phyloP scores from a whole-genome alignment of 64 coral and sea anemone species.

The Astreopora myriophthalma region DNA sequence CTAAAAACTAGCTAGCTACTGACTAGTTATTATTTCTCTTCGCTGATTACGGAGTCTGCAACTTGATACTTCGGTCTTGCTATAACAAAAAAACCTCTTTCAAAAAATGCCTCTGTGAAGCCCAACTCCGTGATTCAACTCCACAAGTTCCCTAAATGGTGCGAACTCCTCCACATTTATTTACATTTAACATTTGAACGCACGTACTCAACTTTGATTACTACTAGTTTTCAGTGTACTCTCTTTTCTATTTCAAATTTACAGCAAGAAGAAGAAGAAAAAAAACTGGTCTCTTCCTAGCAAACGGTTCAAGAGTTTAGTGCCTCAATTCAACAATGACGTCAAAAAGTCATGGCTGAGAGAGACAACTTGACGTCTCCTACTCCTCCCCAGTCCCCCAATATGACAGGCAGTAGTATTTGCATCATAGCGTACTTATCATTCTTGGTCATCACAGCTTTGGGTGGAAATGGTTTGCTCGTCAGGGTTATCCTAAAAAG shows the following conservation, averaged over 20 bases:
- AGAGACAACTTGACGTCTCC: neutral
- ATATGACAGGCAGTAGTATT: slow-evolving; percentile 54
- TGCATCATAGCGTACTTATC: slow-evolving; percentile 77
- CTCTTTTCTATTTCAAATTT: neutral
- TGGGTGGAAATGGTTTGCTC: slow-evolving; percentile 80
- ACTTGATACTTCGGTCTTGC: too few relatives aligned
- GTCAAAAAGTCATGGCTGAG: neutral
- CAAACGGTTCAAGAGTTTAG: neutral
- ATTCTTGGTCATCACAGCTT: slow-evolving; percentile 72
- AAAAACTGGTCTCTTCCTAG: neutral
- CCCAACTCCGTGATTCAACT: too few relatives aligned
- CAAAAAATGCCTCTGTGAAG: too few relatives aligned
- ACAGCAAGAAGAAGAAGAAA: neutral
- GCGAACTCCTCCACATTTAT: too few relatives aligned
- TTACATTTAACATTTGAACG: too few relatives aligned
- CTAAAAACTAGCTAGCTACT: too few relatives aligned
- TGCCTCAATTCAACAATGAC: neutral
- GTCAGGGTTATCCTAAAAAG: slow-evolving; percentile 82
- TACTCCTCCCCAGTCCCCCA: neutral
- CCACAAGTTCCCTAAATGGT: too few relatives aligned
- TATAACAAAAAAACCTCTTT: too few relatives aligned
- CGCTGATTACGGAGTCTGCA: too few relatives aligned
- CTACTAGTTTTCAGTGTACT: too few relatives aligned
- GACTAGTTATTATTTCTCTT: too few relatives aligned
- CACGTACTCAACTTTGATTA: too few relatives aligned